Evolutionary conservation across 2,113 vertebrate species (phyloP).

Genomic region (Pipa parva): DNA sequence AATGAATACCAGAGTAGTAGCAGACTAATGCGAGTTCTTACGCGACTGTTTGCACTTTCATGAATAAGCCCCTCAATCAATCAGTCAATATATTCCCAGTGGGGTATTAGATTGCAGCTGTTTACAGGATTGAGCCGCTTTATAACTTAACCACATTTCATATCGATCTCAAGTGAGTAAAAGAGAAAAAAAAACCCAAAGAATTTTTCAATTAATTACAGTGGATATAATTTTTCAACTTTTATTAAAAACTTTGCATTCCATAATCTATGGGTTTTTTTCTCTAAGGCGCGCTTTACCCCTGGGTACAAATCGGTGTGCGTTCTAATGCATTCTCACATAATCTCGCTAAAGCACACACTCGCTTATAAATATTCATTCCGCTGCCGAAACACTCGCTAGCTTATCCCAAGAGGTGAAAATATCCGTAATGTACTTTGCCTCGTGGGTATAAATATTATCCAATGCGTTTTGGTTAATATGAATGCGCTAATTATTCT

Average conservation of each 20-base stretch:
- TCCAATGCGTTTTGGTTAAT: slow-evolving; percentile 78
- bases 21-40: no score
- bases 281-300: slow-evolving; percentile 73
- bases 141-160: no score
- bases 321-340: slow-evolving; percentile 71
- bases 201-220: slow-evolving; percentile 71
- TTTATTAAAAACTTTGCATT: slow-evolving; percentile 62
- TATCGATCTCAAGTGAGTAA: no score
- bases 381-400: slow-evolving; percentile 70
- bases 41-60: no score
- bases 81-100: no score
- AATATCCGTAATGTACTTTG: slow-evolving; percentile 72
- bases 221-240: slow-evolving; percentile 61
- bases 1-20: no score
- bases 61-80: no score
- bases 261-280: slow-evolving; percentile 67
- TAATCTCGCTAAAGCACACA: slow-evolving; percentile 72
- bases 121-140: no score
- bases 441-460: slow-evolving; percentile 79
- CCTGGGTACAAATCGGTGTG: slow-evolving; percentile 71
- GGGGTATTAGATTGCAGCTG: no score
- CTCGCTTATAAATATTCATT: slow-evolving; percentile 77
- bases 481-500: slow-evolving; percentile 80
- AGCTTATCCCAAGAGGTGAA: slow-evolving; percentile 76
- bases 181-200: no score